Conservation (phyloP, 2,113 vertebrate species). For the Microcebus murinus region DNA sequence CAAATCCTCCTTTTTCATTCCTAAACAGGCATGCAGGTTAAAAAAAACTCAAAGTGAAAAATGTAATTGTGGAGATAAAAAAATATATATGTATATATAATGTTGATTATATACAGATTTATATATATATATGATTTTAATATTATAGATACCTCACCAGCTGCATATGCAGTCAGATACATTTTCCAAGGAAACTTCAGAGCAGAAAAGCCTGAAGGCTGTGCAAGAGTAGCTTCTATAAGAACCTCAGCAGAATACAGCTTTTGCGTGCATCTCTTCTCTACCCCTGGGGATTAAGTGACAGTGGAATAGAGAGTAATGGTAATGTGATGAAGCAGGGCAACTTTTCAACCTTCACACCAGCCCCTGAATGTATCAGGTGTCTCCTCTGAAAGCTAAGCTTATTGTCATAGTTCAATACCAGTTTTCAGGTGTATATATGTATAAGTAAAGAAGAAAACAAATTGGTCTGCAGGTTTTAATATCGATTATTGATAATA, state of each 20-base stretch:
- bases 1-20: neutral
- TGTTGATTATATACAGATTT: neutral
- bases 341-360: neutral
- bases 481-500: neutral
- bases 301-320: neutral
- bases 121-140: neutral
- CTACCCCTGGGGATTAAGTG: neutral
- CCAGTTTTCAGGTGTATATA: neutral
- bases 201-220: neutral
- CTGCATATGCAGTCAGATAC: neutral
- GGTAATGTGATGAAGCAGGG: neutral
- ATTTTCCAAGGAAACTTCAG: neutral
- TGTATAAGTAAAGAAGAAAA: neutral
- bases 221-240: neutral
- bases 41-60: neutral
- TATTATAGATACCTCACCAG: neutral
- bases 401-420: neutral
- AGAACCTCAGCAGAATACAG: neutral
- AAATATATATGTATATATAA: neutral
- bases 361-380: neutral
- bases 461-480: neutral
- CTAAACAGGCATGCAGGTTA: neutral
- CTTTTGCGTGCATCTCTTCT: neutral
- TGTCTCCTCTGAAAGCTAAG: constrained; percentile 30
- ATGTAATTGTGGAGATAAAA: neutral